Conservation (phyloP, 2,113 vertebrate species). For the Lampris megalopsis region DNA sequence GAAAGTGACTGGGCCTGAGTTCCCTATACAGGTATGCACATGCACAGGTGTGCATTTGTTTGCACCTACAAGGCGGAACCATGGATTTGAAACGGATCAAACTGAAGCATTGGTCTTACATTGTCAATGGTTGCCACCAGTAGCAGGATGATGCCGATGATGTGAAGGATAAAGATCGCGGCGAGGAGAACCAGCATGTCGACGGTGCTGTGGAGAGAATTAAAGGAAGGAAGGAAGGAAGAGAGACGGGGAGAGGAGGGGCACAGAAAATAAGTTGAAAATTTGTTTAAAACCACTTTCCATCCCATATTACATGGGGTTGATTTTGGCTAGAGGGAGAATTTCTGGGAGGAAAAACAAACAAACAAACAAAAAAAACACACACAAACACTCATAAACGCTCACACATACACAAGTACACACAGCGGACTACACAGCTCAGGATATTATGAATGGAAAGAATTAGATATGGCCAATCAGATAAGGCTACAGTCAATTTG, state of each 20-base stretch:
- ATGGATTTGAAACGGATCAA: not conserved
- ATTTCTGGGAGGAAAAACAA: not conserved
- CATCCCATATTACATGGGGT: conserved; percentile 7
- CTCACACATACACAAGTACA: conserved; percentile 4
- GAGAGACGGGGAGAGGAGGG: not conserved
- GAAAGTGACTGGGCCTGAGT: not conserved
- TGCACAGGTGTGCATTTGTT: not conserved
- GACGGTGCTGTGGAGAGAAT: conserved; percentile 49
- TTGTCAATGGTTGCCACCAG: conserved; percentile 78
- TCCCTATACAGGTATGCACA: not conserved
- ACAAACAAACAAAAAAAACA: not conserved
- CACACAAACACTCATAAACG: conserved; percentile 2
- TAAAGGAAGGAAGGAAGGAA: conserved; percentile 26
- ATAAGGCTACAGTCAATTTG: conserved; percentile 29
- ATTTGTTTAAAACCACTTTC: conserved; percentile 41
- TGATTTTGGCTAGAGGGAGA: conserved; percentile 16
- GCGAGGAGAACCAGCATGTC: conserved; percentile 81
- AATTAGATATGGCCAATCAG: not conserved
- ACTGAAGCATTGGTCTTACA: conserved; percentile 31
- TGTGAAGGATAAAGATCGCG: conserved; percentile 76
- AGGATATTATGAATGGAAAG: conserved; percentile 3
- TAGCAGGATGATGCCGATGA: conserved; percentile 68
- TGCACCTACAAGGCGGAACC: not conserved
- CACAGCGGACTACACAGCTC: not conserved
- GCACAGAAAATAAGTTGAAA: not conserved